phyloP scores from a whole-genome alignment of 2,113 vertebrate genomes.

The Perca flavescens region DNA sequence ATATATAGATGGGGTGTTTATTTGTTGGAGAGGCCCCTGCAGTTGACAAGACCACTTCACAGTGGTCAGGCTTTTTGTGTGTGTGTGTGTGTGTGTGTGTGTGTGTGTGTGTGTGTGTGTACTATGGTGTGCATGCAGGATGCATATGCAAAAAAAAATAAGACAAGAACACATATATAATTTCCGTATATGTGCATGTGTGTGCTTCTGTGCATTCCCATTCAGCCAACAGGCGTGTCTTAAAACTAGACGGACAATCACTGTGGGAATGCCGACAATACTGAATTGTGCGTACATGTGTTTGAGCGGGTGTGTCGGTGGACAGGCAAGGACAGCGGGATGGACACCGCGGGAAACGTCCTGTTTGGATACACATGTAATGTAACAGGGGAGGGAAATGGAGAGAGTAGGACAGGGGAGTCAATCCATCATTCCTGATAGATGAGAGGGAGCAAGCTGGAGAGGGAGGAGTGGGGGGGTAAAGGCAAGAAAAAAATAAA shows the following conservation, averaged over 20 bases:
- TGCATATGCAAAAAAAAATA: not conserved
- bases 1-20: slow-evolving; percentile 65
- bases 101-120: not conserved
- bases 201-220: not conserved
- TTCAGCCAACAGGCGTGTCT: not conserved
- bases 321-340: slow-evolving; percentile 53
- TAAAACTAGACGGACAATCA: slow-evolving; percentile 5
- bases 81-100: slow-evolving; percentile 9
- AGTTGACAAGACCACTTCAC: slow-evolving; percentile 72
- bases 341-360: slow-evolving; percentile 68
- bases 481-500: slow-evolving; percentile 17
- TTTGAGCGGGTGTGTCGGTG: not conserved
- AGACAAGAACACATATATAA: not conserved
- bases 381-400: slow-evolving; percentile 36
- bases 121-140: not conserved
- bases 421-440: slow-evolving; percentile 65
- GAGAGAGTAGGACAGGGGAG: slow-evolving; percentile 23
- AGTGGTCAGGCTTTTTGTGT: slow-evolving; percentile 41
- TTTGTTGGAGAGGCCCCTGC: slow-evolving; percentile 73
- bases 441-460: slow-evolving; percentile 53
- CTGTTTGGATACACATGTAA: slow-evolving; percentile 65
- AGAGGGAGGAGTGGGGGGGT: slow-evolving; percentile 2
- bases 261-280: slow-evolving; percentile 3
- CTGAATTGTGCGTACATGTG: not conserved
- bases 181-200: not conserved